Conservation (phyloP, 2,888 invertebrate genomes). For the Phasia obesa region DNA sequence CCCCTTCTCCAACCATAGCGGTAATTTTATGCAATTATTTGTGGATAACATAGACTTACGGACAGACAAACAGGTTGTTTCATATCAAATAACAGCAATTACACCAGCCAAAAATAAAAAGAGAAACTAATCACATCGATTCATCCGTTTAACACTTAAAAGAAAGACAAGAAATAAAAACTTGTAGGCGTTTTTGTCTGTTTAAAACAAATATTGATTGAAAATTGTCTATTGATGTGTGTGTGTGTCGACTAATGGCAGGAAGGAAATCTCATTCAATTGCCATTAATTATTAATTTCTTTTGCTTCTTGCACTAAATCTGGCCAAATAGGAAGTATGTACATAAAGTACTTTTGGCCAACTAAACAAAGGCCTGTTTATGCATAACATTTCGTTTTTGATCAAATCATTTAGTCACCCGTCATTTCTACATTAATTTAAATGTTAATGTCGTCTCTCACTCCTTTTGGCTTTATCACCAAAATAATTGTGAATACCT, state of each 20-base stretch:
- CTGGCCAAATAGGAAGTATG: constrained; percentile 28
- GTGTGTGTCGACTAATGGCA: constrained; percentile 16
- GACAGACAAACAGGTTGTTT: constrained; percentile 20
- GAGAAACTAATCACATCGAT: constrained; percentile 48
- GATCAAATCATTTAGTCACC: constrained; percentile 4
- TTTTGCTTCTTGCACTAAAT: constrained; percentile 7
- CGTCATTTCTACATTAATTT: constrained; percentile 22
- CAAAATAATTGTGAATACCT: constrained; percentile 32
- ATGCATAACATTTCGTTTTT: constrained; percentile 17
- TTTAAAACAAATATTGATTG: constrained; percentile 33
- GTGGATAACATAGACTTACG: not conserved
- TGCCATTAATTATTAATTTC: constrained; percentile 26
- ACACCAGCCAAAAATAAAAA: not conserved
- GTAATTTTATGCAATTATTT: constrained; percentile 8
- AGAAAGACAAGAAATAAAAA: constrained; percentile 9
- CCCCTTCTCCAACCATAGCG: not conserved
- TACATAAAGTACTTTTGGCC: not conserved
- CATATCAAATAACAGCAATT: constrained; percentile 31
- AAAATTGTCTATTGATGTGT: constrained; percentile 2
- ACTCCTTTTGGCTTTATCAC: constrained; percentile 2
- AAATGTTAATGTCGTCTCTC: constrained; percentile 23
- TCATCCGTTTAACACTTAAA: constrained; percentile 10
- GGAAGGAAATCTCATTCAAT: constrained; percentile 51
- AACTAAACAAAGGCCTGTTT: constrained; percentile 2
- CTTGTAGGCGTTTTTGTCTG: constrained; percentile 56